A percentile compares a stretch with the other conserved stretches of the same genome.
These are phyloP conservation scores for Drosophila leontia DNA, from an alignment of 1,140 invertebrate genomes.

Conservation along the genomic window DNA sequence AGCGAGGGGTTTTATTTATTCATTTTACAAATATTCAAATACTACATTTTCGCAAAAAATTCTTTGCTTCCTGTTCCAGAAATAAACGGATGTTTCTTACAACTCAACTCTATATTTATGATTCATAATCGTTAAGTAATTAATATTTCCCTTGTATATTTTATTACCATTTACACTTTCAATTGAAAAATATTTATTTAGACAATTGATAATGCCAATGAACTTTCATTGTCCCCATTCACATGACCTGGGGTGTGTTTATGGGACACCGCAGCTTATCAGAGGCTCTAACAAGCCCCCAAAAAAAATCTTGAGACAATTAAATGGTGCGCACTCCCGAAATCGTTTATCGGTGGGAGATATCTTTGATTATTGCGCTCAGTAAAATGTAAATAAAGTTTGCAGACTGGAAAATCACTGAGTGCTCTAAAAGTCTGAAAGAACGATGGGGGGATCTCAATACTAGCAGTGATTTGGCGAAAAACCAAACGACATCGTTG, in stretches of 20 bases:
- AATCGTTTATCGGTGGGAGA: slow-evolving; percentile 54
- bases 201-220: neutral
- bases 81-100: neutral
- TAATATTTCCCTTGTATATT: neutral
- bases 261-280: slow-evolving; percentile 25
- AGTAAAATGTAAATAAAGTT: slow-evolving; percentile 69
- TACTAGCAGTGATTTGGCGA: slow-evolving; percentile 48
- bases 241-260: slow-evolving; percentile 51
- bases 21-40: neutral
- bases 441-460: slow-evolving; percentile 22
- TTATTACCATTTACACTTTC: neutral
- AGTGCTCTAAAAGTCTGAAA: slow-evolving; percentile 20
- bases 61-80: neutral
- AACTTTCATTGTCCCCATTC: slow-evolving; percentile 28
- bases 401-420: slow-evolving; percentile 67
- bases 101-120: neutral
- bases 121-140: slow-evolving; percentile 10
- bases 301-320: slow-evolving; percentile 46
- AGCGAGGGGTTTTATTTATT: no score
- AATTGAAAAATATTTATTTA: slow-evolving; percentile 22
- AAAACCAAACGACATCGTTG: slow-evolving; percentile 14
- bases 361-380: slow-evolving; percentile 57
- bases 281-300: slow-evolving; percentile 25
- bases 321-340: slow-evolving; percentile 65
- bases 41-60: neutral